Percentiles rank a stretch among this genome's conserved stretches.
Evolutionary conservation across 2,888 invertebrate species (phyloP).

Genomic region (Microctonus aethiopoides): DNA sequence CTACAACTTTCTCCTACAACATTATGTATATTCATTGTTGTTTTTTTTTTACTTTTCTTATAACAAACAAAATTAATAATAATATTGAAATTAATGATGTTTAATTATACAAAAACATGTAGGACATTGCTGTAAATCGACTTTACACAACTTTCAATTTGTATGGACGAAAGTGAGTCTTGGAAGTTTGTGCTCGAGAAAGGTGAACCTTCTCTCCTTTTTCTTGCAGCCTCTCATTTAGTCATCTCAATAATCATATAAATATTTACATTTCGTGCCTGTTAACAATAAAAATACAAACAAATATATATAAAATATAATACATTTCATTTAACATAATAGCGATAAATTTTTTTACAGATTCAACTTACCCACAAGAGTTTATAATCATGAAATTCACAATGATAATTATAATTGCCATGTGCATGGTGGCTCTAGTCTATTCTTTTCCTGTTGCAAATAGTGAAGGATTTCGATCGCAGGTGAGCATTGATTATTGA

Average conservation of each 20-base stretch:
- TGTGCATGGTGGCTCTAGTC: constrained; percentile 55
- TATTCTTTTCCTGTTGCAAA: constrained; percentile 57
- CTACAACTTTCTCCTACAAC: background rate
- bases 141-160: constrained; percentile 59
- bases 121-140: constrained; percentile 11
- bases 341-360: constrained; percentile 24
- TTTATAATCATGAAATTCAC: constrained; percentile 55
- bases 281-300: background rate
- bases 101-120: constrained; percentile 7
- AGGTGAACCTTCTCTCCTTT: constrained; percentile 57
- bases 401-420: constrained; percentile 51
- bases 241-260: constrained; percentile 40
- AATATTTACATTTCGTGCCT: constrained; percentile 25
- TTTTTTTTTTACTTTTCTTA: background rate
- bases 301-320: background rate
- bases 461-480: constrained; percentile 55
- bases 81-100: constrained; percentile 4
- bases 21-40: background rate
- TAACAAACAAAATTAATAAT: background rate
- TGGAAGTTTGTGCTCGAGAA: constrained; percentile 59
- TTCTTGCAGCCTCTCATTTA: constrained; percentile 34
- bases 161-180: constrained; percentile 65
- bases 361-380: constrained; percentile 22
- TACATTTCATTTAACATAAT: background rate
- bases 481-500: constrained; percentile 51